A percentile compares a stretch with the other conserved stretches of the same genome.
phyloP scores from a whole-genome alignment of 2,797 vertebrate genomes.

The Galaxias olidus region DNA sequence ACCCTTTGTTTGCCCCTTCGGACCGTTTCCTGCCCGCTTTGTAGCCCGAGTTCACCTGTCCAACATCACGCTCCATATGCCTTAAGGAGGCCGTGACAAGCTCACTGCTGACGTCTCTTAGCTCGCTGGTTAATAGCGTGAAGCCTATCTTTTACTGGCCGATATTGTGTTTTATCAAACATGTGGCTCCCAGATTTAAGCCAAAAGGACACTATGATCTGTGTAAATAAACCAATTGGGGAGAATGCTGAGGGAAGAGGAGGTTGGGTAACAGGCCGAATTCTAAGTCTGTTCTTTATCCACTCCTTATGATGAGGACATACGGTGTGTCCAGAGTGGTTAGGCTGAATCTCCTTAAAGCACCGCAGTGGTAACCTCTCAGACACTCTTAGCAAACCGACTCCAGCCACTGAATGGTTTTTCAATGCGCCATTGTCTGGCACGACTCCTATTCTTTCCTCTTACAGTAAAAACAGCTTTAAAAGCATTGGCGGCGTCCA shows the following conservation, averaged over 20 bases:
- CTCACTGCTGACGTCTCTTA: constrained; percentile 17
- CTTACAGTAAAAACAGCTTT: constrained; percentile 33
- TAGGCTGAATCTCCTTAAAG: constrained; percentile 17
- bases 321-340: constrained; percentile 15
- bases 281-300: constrained; percentile 47
- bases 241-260: constrained; percentile 27
- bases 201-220: constrained; percentile 15
- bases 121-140: constrained; percentile 7
- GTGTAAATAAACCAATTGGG: constrained; percentile 55
- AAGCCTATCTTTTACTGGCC: constrained; percentile 22
- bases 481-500: constrained; percentile 41
- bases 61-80: no score
- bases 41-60: no score
- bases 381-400: constrained; percentile 21
- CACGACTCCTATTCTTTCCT: constrained; percentile 25
- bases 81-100: constrained; percentile 7
- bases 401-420: constrained; percentile 43
- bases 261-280: constrained; percentile 1
- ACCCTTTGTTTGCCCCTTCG: no score
- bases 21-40: no score
- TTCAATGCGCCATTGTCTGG: constrained; percentile 59
- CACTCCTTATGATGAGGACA: constrained; percentile 16
- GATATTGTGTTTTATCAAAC: constrained; percentile 13
- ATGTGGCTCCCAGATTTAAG: constrained; percentile 23
- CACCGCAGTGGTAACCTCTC: constrained; percentile 9